Evolutionary conservation across 2,797 vertebrate species (phyloP).

Genomic region (Mus spretus): DNA sequence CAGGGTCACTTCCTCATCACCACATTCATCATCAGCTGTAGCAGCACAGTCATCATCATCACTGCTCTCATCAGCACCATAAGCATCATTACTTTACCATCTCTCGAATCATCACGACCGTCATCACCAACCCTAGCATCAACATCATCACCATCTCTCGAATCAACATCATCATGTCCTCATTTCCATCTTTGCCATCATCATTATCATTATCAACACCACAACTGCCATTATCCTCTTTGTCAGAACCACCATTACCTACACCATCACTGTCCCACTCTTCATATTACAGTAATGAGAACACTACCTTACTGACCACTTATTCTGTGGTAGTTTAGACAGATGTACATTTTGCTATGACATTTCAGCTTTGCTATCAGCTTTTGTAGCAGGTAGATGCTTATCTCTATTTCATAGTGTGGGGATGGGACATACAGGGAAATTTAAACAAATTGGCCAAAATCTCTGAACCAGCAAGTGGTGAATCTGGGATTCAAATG

Average conservation of each 20-base stretch:
- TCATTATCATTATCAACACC: no score
- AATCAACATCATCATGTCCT: no score
- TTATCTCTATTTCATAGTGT: background rate
- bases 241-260: no score
- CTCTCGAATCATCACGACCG: background rate
- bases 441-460: background rate
- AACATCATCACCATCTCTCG: no score
- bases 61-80: accelerated
- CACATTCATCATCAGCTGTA: accelerated
- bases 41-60: background rate
- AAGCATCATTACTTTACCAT: accelerated
- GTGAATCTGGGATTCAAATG: background rate
- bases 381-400: background rate
- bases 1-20: accelerated
- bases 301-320: background rate
- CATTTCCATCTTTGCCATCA: no score
- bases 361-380: background rate
- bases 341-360: background rate
- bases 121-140: background rate
- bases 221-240: no score
- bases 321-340: background rate
- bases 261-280: no score
- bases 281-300: no score
- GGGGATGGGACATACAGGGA: background rate
- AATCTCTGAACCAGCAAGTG: background rate